Conservation (phyloP, 2,888 invertebrate genomes). For the Apamea monoglypha region DNA sequence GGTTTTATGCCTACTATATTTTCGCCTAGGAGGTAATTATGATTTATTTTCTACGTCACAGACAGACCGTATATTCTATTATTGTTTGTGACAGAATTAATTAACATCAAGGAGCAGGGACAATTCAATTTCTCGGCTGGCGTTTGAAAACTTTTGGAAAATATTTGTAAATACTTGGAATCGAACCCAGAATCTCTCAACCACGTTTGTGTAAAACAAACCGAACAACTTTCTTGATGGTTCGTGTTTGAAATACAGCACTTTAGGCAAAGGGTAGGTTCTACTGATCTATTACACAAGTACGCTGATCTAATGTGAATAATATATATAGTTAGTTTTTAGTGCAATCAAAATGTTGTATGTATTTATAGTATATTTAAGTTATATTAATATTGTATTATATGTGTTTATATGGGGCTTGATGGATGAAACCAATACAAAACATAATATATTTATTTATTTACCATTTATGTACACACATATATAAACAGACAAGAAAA, state of each 20-base stretch:
- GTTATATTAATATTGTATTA: too few relatives aligned
- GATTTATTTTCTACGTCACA: not conserved
- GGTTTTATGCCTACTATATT: not conserved
- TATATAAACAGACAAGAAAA: too few relatives aligned
- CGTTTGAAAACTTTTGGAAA: slow-evolving; percentile 4
- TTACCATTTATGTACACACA: too few relatives aligned
- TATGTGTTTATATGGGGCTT: too few relatives aligned
- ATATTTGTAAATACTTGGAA: not conserved
- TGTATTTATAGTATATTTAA: too few relatives aligned
- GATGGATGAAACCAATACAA: too few relatives aligned
- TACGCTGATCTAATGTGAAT: too few relatives aligned
- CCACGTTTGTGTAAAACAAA: not conserved
- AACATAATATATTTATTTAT: too few relatives aligned
- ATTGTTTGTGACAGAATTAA: slow-evolving; percentile 17
- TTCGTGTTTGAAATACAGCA: not conserved
- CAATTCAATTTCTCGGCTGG: not conserved
- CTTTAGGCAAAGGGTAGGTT: not conserved
- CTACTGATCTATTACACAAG: too few relatives aligned
- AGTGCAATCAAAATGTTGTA: too few relatives aligned
- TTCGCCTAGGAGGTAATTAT: not conserved
- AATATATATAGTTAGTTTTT: too few relatives aligned
- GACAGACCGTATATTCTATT: not conserved
- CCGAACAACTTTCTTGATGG: not conserved
- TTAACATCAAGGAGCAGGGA: not conserved
- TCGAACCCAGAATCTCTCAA: not conserved